phyloP scores from a whole-genome alignment of 1,140 invertebrate species.

The Brachionus plicatilis region DNA sequence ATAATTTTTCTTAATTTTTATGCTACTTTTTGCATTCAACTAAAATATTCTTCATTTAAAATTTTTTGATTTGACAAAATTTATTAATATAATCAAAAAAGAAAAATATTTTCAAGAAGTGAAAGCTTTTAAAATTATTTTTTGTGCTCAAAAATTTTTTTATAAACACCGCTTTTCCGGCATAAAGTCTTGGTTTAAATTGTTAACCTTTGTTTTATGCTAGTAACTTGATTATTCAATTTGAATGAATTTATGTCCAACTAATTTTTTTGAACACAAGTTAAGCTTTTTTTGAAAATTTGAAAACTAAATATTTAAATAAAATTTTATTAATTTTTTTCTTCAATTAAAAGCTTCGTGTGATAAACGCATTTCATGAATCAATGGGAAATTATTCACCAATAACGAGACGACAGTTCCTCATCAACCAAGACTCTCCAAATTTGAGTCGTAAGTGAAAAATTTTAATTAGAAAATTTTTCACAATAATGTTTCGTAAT shows the following conservation, averaged over 20 bases:
- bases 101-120: background rate
- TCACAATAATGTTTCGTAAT: background rate
- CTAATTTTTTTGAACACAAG: background rate
- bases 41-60: too few relatives aligned
- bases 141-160: background rate
- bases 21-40: too few relatives aligned
- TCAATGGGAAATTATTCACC: slow-evolving; percentile 36
- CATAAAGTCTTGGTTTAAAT: background rate
- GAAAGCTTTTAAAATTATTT: background rate
- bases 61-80: too few relatives aligned
- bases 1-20: too few relatives aligned
- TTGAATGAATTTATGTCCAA: background rate
- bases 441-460: slow-evolving; percentile 36
- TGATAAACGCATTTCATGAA: slow-evolving; percentile 40
- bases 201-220: background rate
- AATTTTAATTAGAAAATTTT: background rate
- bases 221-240: background rate
- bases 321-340: slow-evolving; percentile 3
- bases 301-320: background rate
- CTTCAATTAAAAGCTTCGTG: slow-evolving; percentile 13
- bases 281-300: background rate
- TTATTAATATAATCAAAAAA: background rate
- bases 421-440: slow-evolving; percentile 23
- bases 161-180: background rate
- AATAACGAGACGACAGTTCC: slow-evolving; percentile 30